These are phyloP conservation scores for Sinodicranocentrus sp. DNA, from an alignment of 2,888 invertebrate species.

Conservation along the genomic window DNA sequence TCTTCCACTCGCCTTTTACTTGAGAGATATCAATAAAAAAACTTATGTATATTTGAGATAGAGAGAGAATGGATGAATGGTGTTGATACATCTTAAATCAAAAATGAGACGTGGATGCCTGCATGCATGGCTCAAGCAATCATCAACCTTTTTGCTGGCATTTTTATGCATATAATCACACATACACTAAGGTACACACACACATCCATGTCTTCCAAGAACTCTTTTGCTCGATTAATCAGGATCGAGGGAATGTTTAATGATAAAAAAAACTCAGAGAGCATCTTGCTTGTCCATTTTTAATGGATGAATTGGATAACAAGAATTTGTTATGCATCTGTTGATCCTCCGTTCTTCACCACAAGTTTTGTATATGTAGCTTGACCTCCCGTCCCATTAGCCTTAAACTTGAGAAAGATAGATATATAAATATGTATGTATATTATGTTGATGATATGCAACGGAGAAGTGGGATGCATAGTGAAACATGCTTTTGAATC, in stretches of 20 bases:
- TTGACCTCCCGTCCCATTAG: slow-evolving; percentile 46
- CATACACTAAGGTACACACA: neutral
- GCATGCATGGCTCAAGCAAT: neutral
- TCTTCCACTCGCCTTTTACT: too few relatives aligned
- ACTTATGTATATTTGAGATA: too few relatives aligned
- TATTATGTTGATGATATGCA: too few relatives aligned
- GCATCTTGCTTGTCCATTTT: slow-evolving; percentile 29
- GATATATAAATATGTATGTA: too few relatives aligned
- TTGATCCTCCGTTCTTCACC: neutral
- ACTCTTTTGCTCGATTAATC: slow-evolving; percentile 15
- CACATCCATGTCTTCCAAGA: slow-evolving; percentile 7
- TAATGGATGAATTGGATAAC: slow-evolving; percentile 56
- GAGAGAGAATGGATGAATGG: neutral
- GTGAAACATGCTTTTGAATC: too few relatives aligned
- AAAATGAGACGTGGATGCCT: neutral
- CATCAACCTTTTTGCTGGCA: neutral
- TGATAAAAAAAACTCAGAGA: neutral
- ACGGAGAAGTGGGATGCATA: too few relatives aligned
- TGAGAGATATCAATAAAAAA: too few relatives aligned
- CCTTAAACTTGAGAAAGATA: slow-evolving; percentile 32
- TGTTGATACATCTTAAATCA: slow-evolving; percentile 35
- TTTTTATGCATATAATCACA: neutral
- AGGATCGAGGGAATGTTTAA: neutral
- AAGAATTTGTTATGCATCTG: slow-evolving; percentile 51
- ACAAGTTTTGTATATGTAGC: neutral